Conservation (phyloP, 1,140 invertebrate species). For the Dufourea novaeangliae region DNA sequence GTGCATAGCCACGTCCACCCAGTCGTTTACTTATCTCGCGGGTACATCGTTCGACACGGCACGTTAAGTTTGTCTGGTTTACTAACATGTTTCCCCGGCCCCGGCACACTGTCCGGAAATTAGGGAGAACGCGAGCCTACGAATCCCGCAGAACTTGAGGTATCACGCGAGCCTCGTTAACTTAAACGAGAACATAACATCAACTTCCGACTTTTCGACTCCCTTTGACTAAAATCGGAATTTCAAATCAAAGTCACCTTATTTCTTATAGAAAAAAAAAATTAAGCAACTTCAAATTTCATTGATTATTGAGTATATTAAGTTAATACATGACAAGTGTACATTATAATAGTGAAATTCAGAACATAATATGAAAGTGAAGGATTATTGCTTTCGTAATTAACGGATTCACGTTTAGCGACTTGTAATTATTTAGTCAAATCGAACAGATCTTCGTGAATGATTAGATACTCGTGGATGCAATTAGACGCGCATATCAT, state of each 20-base stretch:
- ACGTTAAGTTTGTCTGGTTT: constrained; percentile 15
- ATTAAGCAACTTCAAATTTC: no score
- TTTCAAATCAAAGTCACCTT: not conserved
- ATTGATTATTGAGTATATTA: no score
- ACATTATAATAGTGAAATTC: no score
- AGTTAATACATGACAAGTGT: no score
- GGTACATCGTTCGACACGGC: constrained; percentile 37
- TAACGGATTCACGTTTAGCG: no score
- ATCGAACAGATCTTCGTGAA: not conserved
- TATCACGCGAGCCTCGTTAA: not conserved
- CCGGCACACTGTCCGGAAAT: constrained; percentile 10
- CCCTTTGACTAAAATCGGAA: not conserved
- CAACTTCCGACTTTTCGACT: not conserved
- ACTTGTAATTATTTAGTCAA: not conserved
- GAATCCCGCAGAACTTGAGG: not conserved
- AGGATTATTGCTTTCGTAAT: no score
- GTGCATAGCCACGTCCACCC: not conserved
- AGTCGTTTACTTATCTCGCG: constrained; percentile 34
- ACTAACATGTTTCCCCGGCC: constrained; percentile 15
- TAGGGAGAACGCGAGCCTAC: not conserved
- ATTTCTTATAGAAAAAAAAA: not conserved
- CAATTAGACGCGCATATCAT: not conserved
- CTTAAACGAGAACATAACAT: constrained; percentile 7
- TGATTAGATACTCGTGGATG: not conserved
- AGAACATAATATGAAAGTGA: no score